Evolutionary conservation across 2,888 invertebrate genomes (phyloP).

Genomic region (Atethmia centrago): DNA sequence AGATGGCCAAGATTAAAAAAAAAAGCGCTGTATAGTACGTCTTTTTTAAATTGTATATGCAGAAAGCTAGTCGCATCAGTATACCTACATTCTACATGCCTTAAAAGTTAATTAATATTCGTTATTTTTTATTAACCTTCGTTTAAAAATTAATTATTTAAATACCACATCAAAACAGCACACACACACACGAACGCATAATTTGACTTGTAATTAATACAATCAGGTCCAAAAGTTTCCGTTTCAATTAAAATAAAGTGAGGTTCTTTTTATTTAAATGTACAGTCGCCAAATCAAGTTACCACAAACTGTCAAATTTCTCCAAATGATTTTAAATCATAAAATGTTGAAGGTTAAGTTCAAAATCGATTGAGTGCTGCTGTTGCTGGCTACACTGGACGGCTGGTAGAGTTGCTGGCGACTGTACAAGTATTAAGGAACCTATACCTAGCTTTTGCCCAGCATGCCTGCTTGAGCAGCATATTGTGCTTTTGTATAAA

Average conservation of each 20-base stretch:
- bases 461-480: neutral
- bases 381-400: too few relatives aligned
- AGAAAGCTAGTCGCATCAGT: neutral
- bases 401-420: too few relatives aligned
- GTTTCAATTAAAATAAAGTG: neutral
- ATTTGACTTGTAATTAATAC: neutral
- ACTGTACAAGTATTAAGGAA: neutral
- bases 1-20: too few relatives aligned
- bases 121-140: neutral
- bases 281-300: too few relatives aligned
- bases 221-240: slow-evolving; percentile 47
- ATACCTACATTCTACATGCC: too few relatives aligned
- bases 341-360: too few relatives aligned
- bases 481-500: neutral
- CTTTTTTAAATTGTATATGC: too few relatives aligned
- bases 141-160: neutral
- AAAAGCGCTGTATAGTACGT: too few relatives aligned
- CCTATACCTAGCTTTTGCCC: neutral
- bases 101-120: neutral
- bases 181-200: slow-evolving; percentile 36
- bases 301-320: too few relatives aligned
- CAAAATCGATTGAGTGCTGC: too few relatives aligned
- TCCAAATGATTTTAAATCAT: too few relatives aligned
- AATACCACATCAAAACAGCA: slow-evolving; percentile 16
- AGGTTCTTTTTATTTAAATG: too few relatives aligned